Evolutionary conservation across 2,113 vertebrate species (phyloP), one percentile per base, ranked within the genome.

Genomic region (Dasyprocta punctata): DNA sequence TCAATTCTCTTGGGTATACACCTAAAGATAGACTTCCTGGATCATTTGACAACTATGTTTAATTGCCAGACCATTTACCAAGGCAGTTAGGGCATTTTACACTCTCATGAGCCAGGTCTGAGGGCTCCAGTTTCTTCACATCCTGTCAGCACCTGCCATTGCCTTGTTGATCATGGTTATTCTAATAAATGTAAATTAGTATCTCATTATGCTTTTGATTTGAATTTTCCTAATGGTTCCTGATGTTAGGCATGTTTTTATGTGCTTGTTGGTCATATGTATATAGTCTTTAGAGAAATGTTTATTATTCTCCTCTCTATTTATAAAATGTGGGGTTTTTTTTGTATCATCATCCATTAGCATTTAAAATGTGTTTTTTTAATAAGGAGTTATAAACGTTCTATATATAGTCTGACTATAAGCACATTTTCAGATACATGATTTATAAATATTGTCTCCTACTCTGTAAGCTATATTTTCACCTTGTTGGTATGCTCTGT

Each of bases 291-390:
- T 56, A 19, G 33, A 95, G 14, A 93, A 89, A 90, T 38, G 12
- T 60, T 19, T 85, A 60, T 65, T 85, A n/a, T 89, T 82, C 84
- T 44, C 1, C 19, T 86, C 58, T 87, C 13, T 26, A 75, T 92
- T 54, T 81, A 65, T 38, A 89, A 89, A 78, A 36, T 56, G 41
- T 30, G 44, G n/a, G n/a, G n/a, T n/a, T n/a, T n/a, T n/a, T n/a
- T n/a, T n/a, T n/a, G n/a, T n/a, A n/a, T n/a, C n/a, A n/a, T n/a
- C n/a, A n/a, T n/a, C n/a, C n/a, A n/a, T n/a, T n/a, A n/a, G n/a
- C n/a, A n/a, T n/a, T n/a, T n/a, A n/a, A n/a, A n/a, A n/a, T n/a
- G 54, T 95, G 41, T 77, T 24, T 49, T 90, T 90, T 95, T 56
- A 41, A 78, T 95, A 63, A 75, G 41, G 38, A 90, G 56, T 47